These are phyloP conservation scores for Capitulum mitella DNA, from an alignment of 2,888 invertebrate species.

Conservation along the genomic window DNA sequence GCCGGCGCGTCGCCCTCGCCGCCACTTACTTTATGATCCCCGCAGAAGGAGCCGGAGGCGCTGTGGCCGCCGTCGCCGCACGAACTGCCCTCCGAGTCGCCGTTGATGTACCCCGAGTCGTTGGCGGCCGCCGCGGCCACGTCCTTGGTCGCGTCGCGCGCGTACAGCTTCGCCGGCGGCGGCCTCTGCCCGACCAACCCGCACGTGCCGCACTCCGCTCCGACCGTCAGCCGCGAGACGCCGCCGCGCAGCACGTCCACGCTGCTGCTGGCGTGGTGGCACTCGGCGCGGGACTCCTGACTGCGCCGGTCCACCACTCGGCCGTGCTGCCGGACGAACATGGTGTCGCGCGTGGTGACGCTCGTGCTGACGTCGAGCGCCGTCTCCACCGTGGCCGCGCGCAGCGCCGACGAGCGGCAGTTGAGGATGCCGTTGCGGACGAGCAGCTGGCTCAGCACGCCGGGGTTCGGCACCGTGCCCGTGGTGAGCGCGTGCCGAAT, in stretches of 20 bases:
- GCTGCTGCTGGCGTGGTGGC: not conserved
- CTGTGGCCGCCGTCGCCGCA: not conserved
- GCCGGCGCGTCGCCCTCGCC: no score
- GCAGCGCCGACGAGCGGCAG: slow-evolving; percentile 21
- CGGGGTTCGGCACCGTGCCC: slow-evolving; percentile 34
- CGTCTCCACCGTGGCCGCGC: slow-evolving; percentile 7
- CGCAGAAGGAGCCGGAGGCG: not conserved
- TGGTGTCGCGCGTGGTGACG: slow-evolving; percentile 34
- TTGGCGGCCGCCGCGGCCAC: not conserved
- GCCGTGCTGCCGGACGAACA: slow-evolving; percentile 33
- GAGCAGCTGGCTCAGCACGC: slow-evolving; percentile 29
- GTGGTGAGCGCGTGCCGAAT: slow-evolving; percentile 34
- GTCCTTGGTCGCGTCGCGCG: not conserved
- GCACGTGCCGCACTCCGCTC: not conserved
- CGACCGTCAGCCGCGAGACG: not conserved
- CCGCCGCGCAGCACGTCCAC: not conserved
- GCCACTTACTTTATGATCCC: no score
- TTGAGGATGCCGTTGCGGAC: slow-evolving; percentile 32
- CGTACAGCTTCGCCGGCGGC: not conserved
- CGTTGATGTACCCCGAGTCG: slow-evolving; percentile 23
- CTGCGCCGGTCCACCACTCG: slow-evolving; percentile 33
- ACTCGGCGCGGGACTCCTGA: slow-evolving; percentile 27
- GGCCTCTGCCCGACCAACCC: not conserved
- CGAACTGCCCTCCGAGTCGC: slow-evolving; percentile 19
- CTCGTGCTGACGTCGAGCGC: slow-evolving; percentile 1